These are phyloP conservation scores for Dorcus parallelipipedus DNA, from an alignment of 2,888 invertebrate species.

Conservation along the genomic window DNA sequence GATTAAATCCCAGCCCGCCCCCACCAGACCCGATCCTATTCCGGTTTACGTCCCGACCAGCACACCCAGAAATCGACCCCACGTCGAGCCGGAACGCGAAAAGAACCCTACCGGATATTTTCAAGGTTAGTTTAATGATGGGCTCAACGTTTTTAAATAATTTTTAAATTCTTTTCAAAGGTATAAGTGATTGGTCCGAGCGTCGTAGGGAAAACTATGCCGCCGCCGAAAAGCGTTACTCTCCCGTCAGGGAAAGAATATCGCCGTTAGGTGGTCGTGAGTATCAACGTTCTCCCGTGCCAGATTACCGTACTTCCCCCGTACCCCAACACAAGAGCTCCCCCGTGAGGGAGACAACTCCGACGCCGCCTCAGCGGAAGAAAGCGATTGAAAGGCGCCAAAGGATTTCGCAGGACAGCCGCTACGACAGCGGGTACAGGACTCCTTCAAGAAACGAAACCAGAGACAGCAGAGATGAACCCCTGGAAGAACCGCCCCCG, in stretches of 20 bases:
- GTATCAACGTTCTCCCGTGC: constrained; percentile 27
- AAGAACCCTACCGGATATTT: constrained; percentile 23
- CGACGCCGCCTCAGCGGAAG: constrained; percentile 65
- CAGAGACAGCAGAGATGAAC: constrained; percentile 41
- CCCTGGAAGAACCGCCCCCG: constrained; percentile 63
- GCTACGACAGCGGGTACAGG: constrained; percentile 57
- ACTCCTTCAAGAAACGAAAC: constrained; percentile 56
- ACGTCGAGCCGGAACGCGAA: constrained; percentile 21
- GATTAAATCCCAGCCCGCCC: constrained; percentile 61
- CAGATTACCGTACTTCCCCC: constrained; percentile 28
- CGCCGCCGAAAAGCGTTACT: constrained; percentile 14
- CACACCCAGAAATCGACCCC: constrained; percentile 10
- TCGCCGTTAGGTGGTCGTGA: constrained; percentile 20
- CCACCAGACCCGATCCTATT: constrained; percentile 12
- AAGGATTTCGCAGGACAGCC: constrained; percentile 50
- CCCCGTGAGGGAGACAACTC: constrained; percentile 48
- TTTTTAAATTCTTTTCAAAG: constrained; percentile 37
- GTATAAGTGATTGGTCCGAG: constrained; percentile 78
- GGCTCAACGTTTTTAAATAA: neutral
- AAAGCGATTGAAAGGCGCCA: constrained; percentile 57
- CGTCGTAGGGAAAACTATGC: constrained; percentile 43
- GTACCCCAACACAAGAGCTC: constrained; percentile 21
- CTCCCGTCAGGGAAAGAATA: constrained; percentile 16
- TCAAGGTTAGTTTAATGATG: constrained; percentile 18
- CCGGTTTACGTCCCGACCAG: constrained; percentile 31